Conservation (phyloP, 2,797 vertebrate genomes). For the Tympanoctomys barrerae region DNA sequence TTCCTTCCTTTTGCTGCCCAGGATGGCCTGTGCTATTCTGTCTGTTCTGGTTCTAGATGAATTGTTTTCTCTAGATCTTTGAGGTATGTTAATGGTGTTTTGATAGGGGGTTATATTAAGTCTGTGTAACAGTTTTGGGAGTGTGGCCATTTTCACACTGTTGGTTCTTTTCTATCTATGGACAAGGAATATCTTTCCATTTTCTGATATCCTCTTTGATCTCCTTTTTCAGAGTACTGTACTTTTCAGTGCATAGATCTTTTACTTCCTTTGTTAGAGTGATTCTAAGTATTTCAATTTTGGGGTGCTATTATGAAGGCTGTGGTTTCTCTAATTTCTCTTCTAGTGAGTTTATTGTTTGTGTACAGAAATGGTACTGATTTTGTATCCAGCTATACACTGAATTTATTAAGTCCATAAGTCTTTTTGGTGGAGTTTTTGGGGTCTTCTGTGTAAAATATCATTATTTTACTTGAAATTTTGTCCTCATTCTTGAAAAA, state of each 20-base stretch:
- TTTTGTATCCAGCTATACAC: background rate
- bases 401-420: background rate
- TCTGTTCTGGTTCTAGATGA: background rate
- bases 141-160: background rate
- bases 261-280: background rate
- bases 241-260: background rate
- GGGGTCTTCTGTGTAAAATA: background rate
- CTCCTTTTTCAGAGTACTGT: background rate
- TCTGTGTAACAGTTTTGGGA: background rate
- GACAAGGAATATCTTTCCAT: too few relatives aligned
- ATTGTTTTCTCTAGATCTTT: background rate
- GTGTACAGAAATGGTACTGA: background rate
- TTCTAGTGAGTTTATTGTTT: background rate
- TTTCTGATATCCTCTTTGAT: background rate
- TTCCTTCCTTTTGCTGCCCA: background rate
- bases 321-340: background rate
- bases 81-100: background rate
- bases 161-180: background rate
- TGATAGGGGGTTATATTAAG: background rate
- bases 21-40: background rate
- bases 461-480: background rate
- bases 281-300: background rate
- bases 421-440: too few relatives aligned
- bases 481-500: background rate
- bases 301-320: background rate